Evolutionary conservation across 2,888 invertebrate species (phyloP), one percentile per base, ranked within the genome.

Genomic region (Drosophila rellima): DNA sequence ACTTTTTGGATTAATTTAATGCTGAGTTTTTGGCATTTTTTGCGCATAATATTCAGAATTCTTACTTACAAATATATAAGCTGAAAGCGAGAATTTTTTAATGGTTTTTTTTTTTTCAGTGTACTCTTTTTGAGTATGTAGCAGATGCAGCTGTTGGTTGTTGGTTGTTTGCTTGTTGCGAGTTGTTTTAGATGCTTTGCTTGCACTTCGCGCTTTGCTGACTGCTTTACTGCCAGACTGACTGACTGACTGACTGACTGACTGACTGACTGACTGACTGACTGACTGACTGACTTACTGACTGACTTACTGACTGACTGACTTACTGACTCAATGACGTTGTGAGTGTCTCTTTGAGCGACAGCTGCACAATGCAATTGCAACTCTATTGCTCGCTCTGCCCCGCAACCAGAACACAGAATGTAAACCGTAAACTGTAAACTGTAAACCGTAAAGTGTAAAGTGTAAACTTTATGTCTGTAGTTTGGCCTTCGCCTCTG

Each of bases 401-500:
- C 37, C 62, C 26, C 15, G 17, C 57, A 68, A 57, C 60, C 45
- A 37, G 37, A 54, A 52, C 75, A 59, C 60, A 67, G 47, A 68
- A 56, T 66, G 75, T 45, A 56, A n/a, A n/a, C n/a, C n/a, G n/a
- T n/a, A n/a, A 64, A 52, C 54, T 48, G 48, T 18, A 33, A 45
- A 45, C 31, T 35, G 50, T 35, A 50, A 56, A 65, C 47, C 64
- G 74, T 42, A 56, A 57, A 61, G 44, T 76, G 70, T 78, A 74
- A 68, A 71, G 63, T 72, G 78, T 74, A 82, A 80, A 82, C 70
- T 82, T 82, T 80, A 79, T 78, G 74, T 70, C 72, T 72, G 77
- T 66, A 80, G 73, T 62, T 61, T 66, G 52, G 63, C 73, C 69
- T 40, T 66, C 55, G 42, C 33, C 50, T 23, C 17, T 42, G 59